Evolutionary conservation across 35 echinoderm and acorn worm species (phyloP).

Genomic region (Lytechinus pictus): DNA sequence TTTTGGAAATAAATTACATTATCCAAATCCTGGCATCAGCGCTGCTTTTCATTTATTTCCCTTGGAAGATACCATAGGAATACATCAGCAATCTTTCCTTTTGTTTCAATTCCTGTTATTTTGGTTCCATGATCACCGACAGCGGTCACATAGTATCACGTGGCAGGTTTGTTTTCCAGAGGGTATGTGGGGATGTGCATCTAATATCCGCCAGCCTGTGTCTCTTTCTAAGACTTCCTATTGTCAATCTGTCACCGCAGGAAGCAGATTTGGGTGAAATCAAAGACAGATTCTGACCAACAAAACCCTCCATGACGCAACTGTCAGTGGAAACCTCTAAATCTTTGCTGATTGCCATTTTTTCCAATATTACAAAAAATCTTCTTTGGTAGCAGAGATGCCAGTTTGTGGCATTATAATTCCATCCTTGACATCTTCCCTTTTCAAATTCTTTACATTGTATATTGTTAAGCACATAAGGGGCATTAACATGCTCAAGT

Average conservation of each 20-base stretch:
- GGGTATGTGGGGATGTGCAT: not conserved
- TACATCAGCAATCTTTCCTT: not conserved
- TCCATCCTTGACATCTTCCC: too few relatives aligned
- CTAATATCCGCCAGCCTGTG: not conserved
- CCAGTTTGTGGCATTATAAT: too few relatives aligned
- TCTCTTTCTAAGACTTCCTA: not conserved
- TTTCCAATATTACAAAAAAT: too few relatives aligned
- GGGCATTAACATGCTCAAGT: not conserved
- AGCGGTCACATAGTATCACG: not conserved
- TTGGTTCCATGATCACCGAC: not conserved
- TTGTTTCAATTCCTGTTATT: not conserved
- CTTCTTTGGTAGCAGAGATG: too few relatives aligned
- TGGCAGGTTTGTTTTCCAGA: not conserved
- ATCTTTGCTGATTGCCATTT: too few relatives aligned
- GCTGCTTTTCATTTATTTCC: not conserved
- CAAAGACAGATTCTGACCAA: slow-evolving; percentile 28
- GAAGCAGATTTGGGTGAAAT: not conserved
- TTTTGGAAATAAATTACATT: not conserved
- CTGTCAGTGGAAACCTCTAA: too few relatives aligned
- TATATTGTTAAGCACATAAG: not conserved
- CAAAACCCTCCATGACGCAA: too few relatives aligned
- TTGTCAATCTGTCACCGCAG: not conserved
- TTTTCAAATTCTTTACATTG: too few relatives aligned
- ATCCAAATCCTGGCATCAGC: not conserved
- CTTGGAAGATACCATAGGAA: not conserved